Evolutionary conservation across 2,888 invertebrate genomes (phyloP).

Genomic region (Proisotoma minuta): DNA sequence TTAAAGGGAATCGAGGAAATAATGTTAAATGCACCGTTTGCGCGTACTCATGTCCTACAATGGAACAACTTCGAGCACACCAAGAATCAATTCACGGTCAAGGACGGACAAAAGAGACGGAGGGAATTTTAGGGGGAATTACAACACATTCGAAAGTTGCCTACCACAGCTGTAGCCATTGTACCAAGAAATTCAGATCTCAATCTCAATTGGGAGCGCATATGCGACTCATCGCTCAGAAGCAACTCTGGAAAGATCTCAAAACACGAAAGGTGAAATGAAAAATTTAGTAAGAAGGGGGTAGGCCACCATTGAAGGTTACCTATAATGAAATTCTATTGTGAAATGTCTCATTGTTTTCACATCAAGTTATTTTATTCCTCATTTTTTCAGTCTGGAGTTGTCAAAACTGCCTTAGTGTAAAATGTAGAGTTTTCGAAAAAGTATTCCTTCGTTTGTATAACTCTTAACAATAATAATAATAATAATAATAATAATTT

Average conservation of each 20-base stretch:
- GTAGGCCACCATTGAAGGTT: no score
- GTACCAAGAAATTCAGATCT: conserved; percentile 9
- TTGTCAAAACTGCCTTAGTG: no score
- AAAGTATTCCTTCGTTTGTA: no score
- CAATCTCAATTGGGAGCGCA: conserved; percentile 3
- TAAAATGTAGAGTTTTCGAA: no score
- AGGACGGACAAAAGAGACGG: neutral
- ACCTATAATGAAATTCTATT: no score
- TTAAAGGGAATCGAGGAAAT: conserved; percentile 5
- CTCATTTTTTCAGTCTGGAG: no score
- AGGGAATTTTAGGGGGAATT: neutral
- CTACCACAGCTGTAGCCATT: conserved; percentile 3
- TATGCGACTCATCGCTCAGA: conserved; percentile 5
- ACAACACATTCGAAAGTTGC: neutral
- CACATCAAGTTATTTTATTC: no score
- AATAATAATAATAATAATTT: no score
- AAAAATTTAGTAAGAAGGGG: no score
- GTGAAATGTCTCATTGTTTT: no score
- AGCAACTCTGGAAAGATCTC: conserved; percentile 7
- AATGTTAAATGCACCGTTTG: conserved; percentile 5
- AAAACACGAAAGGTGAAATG: neutral
- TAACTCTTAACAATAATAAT: no score
- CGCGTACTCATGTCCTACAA: conserved; percentile 1
- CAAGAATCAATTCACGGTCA: conserved; percentile 6
- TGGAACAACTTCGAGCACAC: conserved; percentile 2